These are phyloP conservation scores for Enchytraeus crypticus DNA, from an alignment of 2,888 invertebrate species.

Conservation along the genomic window DNA sequence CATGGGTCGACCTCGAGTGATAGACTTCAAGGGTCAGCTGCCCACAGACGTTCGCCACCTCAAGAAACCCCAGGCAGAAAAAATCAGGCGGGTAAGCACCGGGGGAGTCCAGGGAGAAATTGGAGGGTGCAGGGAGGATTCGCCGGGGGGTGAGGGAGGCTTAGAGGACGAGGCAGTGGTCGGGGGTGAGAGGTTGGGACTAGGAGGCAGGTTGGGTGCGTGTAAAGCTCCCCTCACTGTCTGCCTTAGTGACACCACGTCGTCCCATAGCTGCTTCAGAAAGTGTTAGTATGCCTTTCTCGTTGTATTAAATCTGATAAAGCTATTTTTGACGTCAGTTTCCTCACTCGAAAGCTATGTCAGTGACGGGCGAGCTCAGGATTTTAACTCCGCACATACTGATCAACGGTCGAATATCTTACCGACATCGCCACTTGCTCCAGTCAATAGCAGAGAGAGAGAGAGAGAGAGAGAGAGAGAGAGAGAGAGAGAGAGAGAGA, in stretches of 20 bases:
- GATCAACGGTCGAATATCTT: too few species aligned
- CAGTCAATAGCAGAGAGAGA: too few species aligned
- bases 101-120: conserved; percentile 60
- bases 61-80: conserved; percentile 43
- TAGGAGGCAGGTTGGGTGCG: neutral
- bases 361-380: too few species aligned
- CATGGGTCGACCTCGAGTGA: conserved; percentile 20
- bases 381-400: too few species aligned
- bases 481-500: too few species aligned
- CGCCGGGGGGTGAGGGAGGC: too few species aligned
- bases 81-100: conserved; percentile 63
- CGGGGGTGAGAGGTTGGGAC: neutral
- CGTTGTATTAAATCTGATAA: too few species aligned
- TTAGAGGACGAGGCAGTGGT: neutral
- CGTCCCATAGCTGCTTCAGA: conserved; percentile 1
- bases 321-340: too few species aligned
- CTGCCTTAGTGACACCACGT: neutral
- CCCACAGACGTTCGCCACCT: conserved; percentile 34
- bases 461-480: too few species aligned
- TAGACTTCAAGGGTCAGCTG: conserved; percentile 37
- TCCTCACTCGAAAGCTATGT: too few species aligned
- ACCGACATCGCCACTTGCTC: too few species aligned
- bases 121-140: conserved; percentile 31
- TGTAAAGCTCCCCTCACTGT: neutral
- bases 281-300: conserved; percentile 7